Base-by-base conservation (phyloP, 2,113 vertebrate genomes). In the Helogale parvula region DNA sequence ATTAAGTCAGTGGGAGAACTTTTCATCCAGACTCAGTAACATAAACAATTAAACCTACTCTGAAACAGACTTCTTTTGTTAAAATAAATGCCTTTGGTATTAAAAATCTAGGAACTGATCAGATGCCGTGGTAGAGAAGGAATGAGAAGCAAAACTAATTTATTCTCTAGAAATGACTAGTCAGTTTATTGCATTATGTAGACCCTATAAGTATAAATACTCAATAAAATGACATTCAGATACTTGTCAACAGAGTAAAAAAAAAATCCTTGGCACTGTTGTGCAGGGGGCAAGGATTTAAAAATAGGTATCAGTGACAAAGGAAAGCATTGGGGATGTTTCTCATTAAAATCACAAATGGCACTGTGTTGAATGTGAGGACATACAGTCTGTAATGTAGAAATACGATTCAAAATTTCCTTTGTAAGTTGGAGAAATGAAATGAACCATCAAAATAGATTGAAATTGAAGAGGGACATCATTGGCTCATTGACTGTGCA, bases 401-500 rank as follows among this genome's bases (percentile, higher is more conserved):
- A 88, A 87, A 45, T 92, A 72, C 66, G 60, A 94, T 68, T 77
- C 52, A 81, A 81, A 93, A 81, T 47, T 90, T 97, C 21, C 80
- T 88, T 93, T 95, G 50, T 57, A 90, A 93, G 74, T 81, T 88
- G 63, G 72, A 89, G 72, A 96, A 50, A 97, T 96, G 65, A 94
- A 97, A 90, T 88, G 81, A 84, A 33, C 69, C 60, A 83, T 93
- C 72, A 94, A 84, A 88, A 88, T 12, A 81, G 33, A 87, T 82
- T 76, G 85, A 97, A 96, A 94, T 52, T 31, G 76, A 89, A 94
- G 96, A 69, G 74, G 71, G 81, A 72, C 74, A 33, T 31, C 38
- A 25, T 50, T 52, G 81, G 69, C 66, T 88, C 63, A 74, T 87
- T 35, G 69, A 33, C 54, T 74, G 25, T 35, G 63, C 31, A 93